Base-by-base conservation (phyloP, 1,140 invertebrate genomes). In the Eriosoma lanigerum region DNA sequence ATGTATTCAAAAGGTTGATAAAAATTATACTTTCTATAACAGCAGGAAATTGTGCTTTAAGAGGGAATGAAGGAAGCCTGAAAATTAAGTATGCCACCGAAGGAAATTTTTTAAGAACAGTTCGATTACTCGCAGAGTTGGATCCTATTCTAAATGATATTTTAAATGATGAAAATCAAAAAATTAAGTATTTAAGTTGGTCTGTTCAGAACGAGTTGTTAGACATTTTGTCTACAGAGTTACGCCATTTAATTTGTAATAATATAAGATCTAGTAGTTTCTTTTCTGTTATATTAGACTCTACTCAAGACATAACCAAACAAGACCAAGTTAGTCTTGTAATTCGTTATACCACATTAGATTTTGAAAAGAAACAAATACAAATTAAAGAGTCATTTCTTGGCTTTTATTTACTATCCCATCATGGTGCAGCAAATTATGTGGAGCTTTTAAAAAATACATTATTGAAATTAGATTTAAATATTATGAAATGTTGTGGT, bases 21-120 rank as follows among this genome's bases (percentile, higher is more conserved):
- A 73, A 73, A 44, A 73, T 52, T 52, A 73, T 54, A 12, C 8
- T 50, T n/a, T 48, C n/a, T 26, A n/a, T 73, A 73, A 54, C n/a
- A 26, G 17, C 46, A 19, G 17, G 50, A 50, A 50, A 73, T 73
- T 44, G 15, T 50, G 46, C 46, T n/a, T 50, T 73, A 24, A 46
- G 70, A 48, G 46, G 70, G 3, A 48, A 73, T 32, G 26, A 54
- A 73, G 70, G 50, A 52, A 26, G 15, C 8, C 17, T 50, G 2
- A 66, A 66, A 10, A 73, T 19, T n/a, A 46, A 73, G 17, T 4
- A 17, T 58, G 46, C 29, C 17, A 46, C 5, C 2, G 46, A 32
- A 73, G 46, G 21, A 26, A 73, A 73, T 21, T 73, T 73, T 73
- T 54, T 50, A 29, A 17, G 46, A 19, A 73, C 50, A 26, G 70